Percentiles rank a stretch among this genome's conserved stretches.
Conservation (phyloP, 2,797 vertebrate species). For the Diglossa cyanea region DNA sequence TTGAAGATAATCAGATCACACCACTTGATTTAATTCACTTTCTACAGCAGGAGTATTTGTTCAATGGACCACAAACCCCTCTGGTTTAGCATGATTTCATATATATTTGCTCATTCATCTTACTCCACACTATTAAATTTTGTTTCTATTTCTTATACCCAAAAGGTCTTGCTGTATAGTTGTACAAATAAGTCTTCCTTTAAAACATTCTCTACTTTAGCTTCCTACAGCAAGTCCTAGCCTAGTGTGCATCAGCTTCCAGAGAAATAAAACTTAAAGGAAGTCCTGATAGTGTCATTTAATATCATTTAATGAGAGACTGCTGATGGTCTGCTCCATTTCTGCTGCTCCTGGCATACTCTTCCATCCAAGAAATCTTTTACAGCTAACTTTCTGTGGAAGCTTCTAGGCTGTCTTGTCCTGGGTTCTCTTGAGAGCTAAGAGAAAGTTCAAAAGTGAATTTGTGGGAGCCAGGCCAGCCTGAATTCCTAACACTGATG, state of each 20-base stretch:
- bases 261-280: not conserved
- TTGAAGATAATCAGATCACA: slow-evolving; percentile 51
- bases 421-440: not conserved
- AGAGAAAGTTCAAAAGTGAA: not conserved
- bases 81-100: slow-evolving; percentile 12
- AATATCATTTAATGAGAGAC: not conserved
- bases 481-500: not conserved
- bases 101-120: not conserved
- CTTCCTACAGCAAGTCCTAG: not conserved
- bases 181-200: not conserved
- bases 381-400: not conserved
- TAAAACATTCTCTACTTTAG: not conserved
- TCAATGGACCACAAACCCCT: not conserved
- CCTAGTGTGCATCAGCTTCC: not conserved
- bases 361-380: not conserved
- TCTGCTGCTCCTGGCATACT: not conserved
- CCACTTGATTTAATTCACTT: slow-evolving; percentile 42
- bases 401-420: not conserved
- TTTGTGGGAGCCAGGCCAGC: not conserved
- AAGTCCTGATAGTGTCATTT: not conserved
- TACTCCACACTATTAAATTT: not conserved
- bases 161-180: not conserved
- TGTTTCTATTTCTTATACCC: not conserved
- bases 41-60: slow-evolving; percentile 3
- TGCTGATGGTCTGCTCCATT: not conserved